These are phyloP conservation scores for Dipus sagitta DNA, from an alignment of 2,797 vertebrate genomes.

Conservation along the genomic window DNA sequence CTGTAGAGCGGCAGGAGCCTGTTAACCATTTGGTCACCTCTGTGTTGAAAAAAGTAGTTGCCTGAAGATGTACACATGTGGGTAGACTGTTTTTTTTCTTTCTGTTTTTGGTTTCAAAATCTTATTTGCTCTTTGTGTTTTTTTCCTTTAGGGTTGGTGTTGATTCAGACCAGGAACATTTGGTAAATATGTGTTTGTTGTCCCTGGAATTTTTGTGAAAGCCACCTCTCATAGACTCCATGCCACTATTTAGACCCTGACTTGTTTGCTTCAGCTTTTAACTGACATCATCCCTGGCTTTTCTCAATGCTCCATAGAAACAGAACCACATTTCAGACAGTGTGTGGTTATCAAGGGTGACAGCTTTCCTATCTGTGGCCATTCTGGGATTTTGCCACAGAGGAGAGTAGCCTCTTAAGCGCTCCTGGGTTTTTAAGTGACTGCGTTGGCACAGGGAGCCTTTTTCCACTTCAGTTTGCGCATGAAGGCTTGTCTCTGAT, in stretches of 20 bases:
- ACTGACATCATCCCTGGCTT: conserved; percentile 69
- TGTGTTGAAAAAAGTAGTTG: conserved; percentile 22
- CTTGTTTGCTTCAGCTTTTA: conserved; percentile 63
- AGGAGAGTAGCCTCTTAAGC: conserved; percentile 46
- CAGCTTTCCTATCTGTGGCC: conserved; percentile 58
- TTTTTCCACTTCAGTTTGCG: conserved; percentile 78
- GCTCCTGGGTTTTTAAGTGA: conserved; percentile 67
- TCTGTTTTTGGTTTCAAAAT: conserved; percentile 40
- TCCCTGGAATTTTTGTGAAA: conserved; percentile 58
- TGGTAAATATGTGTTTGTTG: conserved; percentile 89
- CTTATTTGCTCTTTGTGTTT: conserved; percentile 80
- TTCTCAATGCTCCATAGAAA: conserved; percentile 46
- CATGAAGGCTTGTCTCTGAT: conserved; percentile 73
- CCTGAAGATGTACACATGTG: conserved; percentile 27
- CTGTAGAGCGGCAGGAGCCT: conserved; percentile 42
- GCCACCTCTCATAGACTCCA: conserved; percentile 18
- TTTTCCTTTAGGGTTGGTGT: conserved; percentile 93
- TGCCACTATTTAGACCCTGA: conserved; percentile 43
- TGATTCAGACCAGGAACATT: conserved; percentile 94
- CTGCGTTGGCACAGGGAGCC: conserved; percentile 64
- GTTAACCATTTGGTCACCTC: conserved; percentile 23
- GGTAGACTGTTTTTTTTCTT: background rate
- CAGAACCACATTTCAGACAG: conserved; percentile 56
- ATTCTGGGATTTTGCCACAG: conserved; percentile 43
- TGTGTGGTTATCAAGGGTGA: conserved; percentile 61